These are phyloP conservation scores for Thalassophryne amazonica DNA, from an alignment of 2,797 vertebrate genomes.

Conservation along the genomic window DNA sequence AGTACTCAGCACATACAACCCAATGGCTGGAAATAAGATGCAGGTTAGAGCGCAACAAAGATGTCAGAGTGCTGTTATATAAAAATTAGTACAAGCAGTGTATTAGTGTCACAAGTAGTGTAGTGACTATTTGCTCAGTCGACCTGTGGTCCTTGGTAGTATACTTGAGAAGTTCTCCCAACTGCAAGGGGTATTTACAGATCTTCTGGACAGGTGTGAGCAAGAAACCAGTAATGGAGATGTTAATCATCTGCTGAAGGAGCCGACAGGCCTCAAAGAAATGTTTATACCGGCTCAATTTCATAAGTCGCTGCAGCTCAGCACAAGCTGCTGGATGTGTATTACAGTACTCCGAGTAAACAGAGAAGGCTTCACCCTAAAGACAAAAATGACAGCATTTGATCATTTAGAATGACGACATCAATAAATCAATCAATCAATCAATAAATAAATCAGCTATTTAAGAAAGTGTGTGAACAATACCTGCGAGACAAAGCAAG, in stretches of 20 bases:
- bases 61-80: neutral
- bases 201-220: slow-evolving; percentile 98
- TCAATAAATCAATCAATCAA: neutral
- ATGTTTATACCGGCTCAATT: slow-evolving; percentile 89
- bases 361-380: slow-evolving; percentile 92
- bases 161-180: slow-evolving; percentile 97
- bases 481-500: slow-evolving; percentile 94
- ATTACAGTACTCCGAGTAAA: slow-evolving; percentile 98
- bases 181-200: slow-evolving; percentile 97
- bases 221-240: slow-evolving; percentile 94
- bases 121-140: neutral
- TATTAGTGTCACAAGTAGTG: neutral
- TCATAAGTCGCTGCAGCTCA: slow-evolving; percentile 92
- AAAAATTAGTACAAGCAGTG: neutral
- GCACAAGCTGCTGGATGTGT: slow-evolving; percentile 89
- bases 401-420: neutral
- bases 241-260: slow-evolving; percentile 98
- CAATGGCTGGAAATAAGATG: too few relatives aligned
- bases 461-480: neutral
- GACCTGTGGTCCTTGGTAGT: slow-evolving; percentile 94
- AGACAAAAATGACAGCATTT: neutral
- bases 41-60: neutral
- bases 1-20: too few relatives aligned
- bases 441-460: neutral
- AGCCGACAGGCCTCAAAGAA: slow-evolving; percentile 98